Evolutionary conservation across 2,888 invertebrate species (phyloP), one percentile per base, ranked within the genome.

Genomic region (Cephalotes varians): DNA sequence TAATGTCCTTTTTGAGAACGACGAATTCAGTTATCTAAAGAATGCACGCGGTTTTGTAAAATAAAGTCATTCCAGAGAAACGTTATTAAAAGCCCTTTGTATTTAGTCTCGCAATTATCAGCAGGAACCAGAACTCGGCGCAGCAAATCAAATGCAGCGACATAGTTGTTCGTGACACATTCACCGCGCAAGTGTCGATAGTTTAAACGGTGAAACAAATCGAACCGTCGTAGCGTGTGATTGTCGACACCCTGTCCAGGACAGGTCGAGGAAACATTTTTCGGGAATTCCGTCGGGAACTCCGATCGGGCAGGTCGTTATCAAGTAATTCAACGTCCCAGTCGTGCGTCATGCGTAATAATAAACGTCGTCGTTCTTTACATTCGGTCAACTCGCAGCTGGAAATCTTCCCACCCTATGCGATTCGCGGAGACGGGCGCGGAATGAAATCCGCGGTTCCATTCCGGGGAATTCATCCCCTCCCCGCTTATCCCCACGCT

Each of bases 151-250:
- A 51, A 49, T 1, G 49, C 15, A 21, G 47, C 49, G 15, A 31
- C 34, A 15, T 15, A 15, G 15, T 49, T 21, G 31, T 15, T 69
- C 15, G 49, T 34, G 34, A 71, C 54, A 62, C 34, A 10, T 18
- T 71, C 31, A 21, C 37, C 60, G 37, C 21, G 62, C 37, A 2
- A 51, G 21, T 71, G 31, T 37, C 56, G 37, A 54, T 56, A 31
- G 34, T 71, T 71, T 25, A 56, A 71, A 71, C 54, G n/a, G 10
- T 1, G 71, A 56, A 18, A 71, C 18, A 34, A 54, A 25, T 71
- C 34, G 54, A 18, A 10, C 12, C 25, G 34, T 51, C 49, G 9
- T 51, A 34, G 34, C 4, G 31, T 25, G 49, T 34, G 5, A 71
- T 25, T 25, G 18, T 56, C 54, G 37, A 6, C 10, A 69, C 49